Percentiles rank a stretch among this genome's conserved stretches.
Evolutionary conservation across 2,113 vertebrate genomes (phyloP).

Genomic region (Sapayoa aenigma): DNA sequence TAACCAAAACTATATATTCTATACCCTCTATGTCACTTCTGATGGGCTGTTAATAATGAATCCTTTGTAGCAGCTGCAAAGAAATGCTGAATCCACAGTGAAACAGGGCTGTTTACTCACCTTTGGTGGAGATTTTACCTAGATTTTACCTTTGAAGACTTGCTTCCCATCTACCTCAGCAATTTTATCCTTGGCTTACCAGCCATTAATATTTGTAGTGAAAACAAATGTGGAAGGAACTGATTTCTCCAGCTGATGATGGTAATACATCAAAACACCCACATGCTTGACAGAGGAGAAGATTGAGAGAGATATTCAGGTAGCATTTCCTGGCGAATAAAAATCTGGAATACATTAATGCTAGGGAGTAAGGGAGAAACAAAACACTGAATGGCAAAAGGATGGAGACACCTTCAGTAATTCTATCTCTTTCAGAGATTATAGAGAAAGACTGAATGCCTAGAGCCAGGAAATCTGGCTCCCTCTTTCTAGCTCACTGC

Average conservation of each 20-base stretch:
- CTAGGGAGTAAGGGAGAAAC: neutral
- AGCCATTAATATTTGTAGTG: neutral
- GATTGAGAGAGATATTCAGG: neutral
- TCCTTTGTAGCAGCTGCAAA: too few species aligned
- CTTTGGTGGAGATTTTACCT: neutral
- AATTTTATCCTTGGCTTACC: neutral
- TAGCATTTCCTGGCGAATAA: neutral
- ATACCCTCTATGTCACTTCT: too few species aligned
- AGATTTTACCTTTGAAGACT: neutral
- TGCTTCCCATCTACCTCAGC: neutral
- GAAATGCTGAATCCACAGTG: neutral
- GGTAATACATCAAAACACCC: neutral
- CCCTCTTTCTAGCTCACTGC: neutral
- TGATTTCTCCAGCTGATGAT: neutral
- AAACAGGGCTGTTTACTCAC: neutral
- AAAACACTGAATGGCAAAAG: neutral
- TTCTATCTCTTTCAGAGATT: neutral
- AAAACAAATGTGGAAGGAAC: neutral
- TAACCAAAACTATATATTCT: too few species aligned
- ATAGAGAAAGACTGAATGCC: neutral
- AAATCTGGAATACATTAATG: neutral
- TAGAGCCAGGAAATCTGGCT: neutral
- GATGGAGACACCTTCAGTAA: neutral
- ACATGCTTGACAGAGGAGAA: neutral
- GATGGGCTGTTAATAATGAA: too few species aligned